Percentiles rank a stretch among this genome's conserved stretches.
Conservation (phyloP, 2,888 invertebrate species). For the Ceraclea dissimilis region DNA sequence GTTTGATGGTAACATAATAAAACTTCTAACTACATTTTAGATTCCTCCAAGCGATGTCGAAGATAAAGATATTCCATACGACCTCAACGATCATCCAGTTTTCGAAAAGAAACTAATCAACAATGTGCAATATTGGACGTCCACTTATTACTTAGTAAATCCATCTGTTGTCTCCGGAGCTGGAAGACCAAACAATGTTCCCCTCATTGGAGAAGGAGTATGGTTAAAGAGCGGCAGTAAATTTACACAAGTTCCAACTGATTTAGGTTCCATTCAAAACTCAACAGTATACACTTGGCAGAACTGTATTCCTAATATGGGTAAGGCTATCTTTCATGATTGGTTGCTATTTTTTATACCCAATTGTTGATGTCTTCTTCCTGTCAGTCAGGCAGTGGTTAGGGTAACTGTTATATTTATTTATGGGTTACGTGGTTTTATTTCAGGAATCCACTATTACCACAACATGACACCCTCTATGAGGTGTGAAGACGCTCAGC, state of each 20-base stretch:
- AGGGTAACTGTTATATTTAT: too few species aligned
- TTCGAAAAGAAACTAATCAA: constrained; percentile 21
- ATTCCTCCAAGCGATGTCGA: constrained; percentile 20
- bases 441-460: constrained; percentile 27
- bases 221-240: constrained; percentile 21
- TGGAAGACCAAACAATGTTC: constrained; percentile 13
- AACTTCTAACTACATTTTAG: constrained; percentile 8
- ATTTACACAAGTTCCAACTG: constrained; percentile 21
- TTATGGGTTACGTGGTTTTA: neutral
- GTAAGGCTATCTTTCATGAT: constrained; percentile 11
- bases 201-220: constrained; percentile 18
- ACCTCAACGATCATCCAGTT: constrained; percentile 19
- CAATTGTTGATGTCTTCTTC: neutral
- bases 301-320: constrained; percentile 23
- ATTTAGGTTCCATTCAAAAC: constrained; percentile 15
- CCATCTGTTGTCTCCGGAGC: constrained; percentile 14
- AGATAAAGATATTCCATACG: constrained; percentile 22
- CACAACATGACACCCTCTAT: constrained; percentile 23
- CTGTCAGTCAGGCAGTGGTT: too few species aligned
- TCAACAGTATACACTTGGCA: constrained; percentile 22
- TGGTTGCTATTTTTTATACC: neutral
- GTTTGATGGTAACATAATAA: too few species aligned
- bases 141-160: constrained; percentile 22
- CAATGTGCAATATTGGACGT: constrained; percentile 19
- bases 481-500: constrained; percentile 22